Evolutionary conservation across 1,140 invertebrate species (phyloP), one percentile per base, ranked within the genome.

Genomic region (Lasioglossum albipes): DNA sequence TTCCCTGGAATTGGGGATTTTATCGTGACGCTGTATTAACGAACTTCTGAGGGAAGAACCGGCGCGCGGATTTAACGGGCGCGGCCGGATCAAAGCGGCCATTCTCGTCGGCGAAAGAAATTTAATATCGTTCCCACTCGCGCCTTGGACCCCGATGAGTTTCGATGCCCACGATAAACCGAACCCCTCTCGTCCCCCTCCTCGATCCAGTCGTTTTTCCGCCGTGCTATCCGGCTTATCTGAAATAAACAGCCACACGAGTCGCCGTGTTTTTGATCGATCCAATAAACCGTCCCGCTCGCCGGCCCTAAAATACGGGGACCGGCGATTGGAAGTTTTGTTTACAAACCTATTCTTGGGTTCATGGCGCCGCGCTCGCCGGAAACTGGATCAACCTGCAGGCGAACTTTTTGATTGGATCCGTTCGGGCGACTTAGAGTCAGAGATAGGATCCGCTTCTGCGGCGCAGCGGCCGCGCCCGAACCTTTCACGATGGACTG

Each of bases 21-120:
- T 83, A 87, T 87, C 85, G 81, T 83, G 85, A 86, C 84, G 76
- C 73, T 86, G 81, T 87, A 87, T 87, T 87, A 87, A 87, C 84
- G 85, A 87, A 87, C 69, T 86, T 79, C 66, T 54, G 65, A 42
- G 67, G 67, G 64, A 83, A 75, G 84, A 86, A 82, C 71, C 71
- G 83, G 70, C 20, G 70, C 81, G 81, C 75, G 84, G 84, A 86
- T 87, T 87, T 87, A 86, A 86, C 85, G 84, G 85, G 69, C 61
- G 64, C 36, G 67, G 75, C 49, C 64, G 77, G 85, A 83, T 87
- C 84, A 87, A 85, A 54, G 59, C 76, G 81, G 73, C 69, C 66
- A 86, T 87, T 86, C 84, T 82, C 84, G 81, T 31, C 22, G 42
- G 69, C 52, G 52, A 57, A 81, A 87, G 78, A 87, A 86, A 86